phyloP scores from a whole-genome alignment of 2,797 vertebrate species.

The Columba guinea region DNA sequence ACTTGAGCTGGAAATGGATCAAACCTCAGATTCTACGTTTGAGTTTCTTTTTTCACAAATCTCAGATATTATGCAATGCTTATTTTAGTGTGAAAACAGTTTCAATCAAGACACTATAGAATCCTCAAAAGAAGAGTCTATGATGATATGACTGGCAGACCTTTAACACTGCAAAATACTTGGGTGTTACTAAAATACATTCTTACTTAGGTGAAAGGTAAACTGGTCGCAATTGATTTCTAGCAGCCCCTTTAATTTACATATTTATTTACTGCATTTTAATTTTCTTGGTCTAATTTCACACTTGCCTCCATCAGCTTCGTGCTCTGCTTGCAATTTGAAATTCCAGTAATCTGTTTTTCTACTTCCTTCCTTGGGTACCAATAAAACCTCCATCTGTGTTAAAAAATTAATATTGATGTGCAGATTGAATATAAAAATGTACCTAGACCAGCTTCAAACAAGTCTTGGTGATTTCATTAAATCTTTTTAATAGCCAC shows the following conservation, averaged over 20 bases:
- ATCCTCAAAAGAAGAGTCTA: background rate
- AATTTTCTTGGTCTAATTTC: slow-evolving; percentile 3
- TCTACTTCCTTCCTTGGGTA: slow-evolving; percentile 58
- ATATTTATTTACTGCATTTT: slow-evolving; percentile 1
- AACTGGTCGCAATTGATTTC: background rate
- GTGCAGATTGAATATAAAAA: slow-evolving; percentile 68
- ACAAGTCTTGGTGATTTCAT: slow-evolving; percentile 66
- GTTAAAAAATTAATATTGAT: slow-evolving; percentile 75
- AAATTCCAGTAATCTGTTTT: slow-evolving; percentile 56
- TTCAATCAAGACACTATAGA: background rate
- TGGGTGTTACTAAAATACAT: background rate
- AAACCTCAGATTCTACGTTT: background rate
- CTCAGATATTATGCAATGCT: background rate
- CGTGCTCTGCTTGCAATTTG: background rate
- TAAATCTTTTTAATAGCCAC: slow-evolving; percentile 73
- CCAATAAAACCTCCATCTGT: slow-evolving; percentile 70
- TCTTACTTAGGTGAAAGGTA: background rate
- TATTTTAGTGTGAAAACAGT: background rate
- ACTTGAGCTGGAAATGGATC: background rate
- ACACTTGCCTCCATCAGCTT: background rate
- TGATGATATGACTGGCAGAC: background rate
- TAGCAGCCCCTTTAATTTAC: background rate
- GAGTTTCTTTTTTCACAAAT: background rate
- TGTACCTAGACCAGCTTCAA: slow-evolving; percentile 61
- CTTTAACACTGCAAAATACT: background rate